phyloP scores from a whole-genome alignment of 2,113 vertebrate genomes.

The Cygnus atratus region DNA sequence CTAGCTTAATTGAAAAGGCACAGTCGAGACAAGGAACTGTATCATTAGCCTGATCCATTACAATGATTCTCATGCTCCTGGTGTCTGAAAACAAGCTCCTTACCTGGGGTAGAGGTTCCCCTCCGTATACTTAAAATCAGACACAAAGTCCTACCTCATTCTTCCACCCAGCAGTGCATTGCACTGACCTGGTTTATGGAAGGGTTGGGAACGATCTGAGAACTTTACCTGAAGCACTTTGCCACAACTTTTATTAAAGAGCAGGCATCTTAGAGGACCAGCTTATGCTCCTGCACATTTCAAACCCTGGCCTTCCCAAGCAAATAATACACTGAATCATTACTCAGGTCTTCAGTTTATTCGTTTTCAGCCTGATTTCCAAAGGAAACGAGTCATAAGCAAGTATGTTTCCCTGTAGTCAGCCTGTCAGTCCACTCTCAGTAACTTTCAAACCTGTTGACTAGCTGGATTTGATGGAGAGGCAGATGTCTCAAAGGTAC shows the following conservation, averaged over 20 bases:
- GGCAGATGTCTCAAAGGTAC: not conserved
- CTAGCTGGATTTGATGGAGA: not conserved
- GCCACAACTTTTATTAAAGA: not conserved
- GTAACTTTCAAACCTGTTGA: not conserved
- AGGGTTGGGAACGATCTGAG: not conserved
- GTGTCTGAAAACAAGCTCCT: not conserved
- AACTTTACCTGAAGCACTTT: not conserved
- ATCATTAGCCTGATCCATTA: not conserved
- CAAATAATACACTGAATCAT: not conserved
- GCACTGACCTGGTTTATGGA: not conserved
- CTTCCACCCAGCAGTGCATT: not conserved
- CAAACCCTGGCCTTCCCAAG: not conserved
- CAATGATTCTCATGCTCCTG: not conserved
- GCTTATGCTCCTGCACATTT: not conserved
- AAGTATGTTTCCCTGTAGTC: not conserved
- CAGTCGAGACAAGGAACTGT: not conserved
- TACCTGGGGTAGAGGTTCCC: not conserved
- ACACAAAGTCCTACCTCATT: not conserved
- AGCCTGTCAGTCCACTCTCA: not conserved
- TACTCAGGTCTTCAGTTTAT: not conserved
- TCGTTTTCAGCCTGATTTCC: not conserved
- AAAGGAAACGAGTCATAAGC: conserved; percentile 3
- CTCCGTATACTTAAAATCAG: not conserved
- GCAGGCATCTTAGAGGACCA: not conserved
- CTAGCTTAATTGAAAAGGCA: not conserved